Evolutionary conservation across 1,140 invertebrate genomes (phyloP).

Genomic region (Eciton burchellii): DNA sequence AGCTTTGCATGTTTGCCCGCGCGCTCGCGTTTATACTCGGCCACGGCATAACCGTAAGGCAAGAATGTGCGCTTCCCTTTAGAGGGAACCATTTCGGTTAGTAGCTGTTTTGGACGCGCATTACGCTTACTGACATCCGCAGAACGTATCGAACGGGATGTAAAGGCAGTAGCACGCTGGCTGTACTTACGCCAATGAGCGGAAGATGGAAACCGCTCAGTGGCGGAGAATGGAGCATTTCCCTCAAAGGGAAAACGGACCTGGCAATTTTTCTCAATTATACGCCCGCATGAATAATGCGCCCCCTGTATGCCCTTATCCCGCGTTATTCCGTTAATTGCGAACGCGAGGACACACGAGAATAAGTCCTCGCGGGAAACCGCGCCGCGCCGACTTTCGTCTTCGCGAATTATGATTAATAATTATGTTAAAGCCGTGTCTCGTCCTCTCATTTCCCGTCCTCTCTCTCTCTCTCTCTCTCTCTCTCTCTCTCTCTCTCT

Average conservation of each 20-base stretch:
- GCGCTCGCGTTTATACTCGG: conserved; percentile 6
- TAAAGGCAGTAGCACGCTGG: conserved; percentile 42
- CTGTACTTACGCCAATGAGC: conserved; percentile 36
- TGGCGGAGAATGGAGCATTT: not conserved
- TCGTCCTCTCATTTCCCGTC: not conserved
- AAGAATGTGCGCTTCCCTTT: conserved; percentile 31
- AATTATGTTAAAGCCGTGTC: conserved; percentile 69
- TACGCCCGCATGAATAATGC: not conserved
- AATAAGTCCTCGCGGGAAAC: conserved; percentile 4
- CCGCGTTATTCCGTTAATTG: conserved; percentile 15
- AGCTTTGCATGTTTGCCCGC: conserved; percentile 40
- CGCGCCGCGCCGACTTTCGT: conserved; percentile 21
- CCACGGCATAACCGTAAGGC: conserved; percentile 48
- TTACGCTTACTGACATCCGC: conserved; percentile 60
- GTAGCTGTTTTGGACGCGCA: conserved; percentile 56
- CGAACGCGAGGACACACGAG: not conserved
- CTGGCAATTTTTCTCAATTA: conserved; percentile 8
- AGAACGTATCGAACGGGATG: conserved; percentile 63
- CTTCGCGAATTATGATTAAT: conserved; percentile 71
- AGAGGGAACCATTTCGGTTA: conserved; percentile 48
- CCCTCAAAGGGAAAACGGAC: not conserved
- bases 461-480: not conserved
- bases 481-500: conserved; percentile 5
- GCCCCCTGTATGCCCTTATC: not conserved
- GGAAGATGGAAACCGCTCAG: not conserved